Evolutionary conservation across 2,888 invertebrate species (phyloP).

Genomic region (Oscheius onirici): DNA sequence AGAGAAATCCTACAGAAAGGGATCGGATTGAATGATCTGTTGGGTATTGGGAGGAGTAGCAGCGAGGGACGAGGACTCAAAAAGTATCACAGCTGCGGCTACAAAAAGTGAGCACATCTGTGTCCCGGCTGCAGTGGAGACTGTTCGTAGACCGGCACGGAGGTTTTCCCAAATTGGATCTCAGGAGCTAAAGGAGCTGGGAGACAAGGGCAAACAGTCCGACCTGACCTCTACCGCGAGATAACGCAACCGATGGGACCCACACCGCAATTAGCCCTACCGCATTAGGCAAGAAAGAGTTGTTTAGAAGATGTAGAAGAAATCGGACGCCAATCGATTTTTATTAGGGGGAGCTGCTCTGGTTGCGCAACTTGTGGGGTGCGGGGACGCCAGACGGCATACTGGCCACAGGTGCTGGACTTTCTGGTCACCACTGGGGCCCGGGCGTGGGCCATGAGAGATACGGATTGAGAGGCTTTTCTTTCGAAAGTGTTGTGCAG

Average conservation of each 20-base stretch:
- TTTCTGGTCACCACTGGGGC: neutral
- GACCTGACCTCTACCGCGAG: slow-evolving; percentile 27
- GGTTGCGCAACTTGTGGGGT: too few species aligned
- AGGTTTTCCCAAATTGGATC: neutral
- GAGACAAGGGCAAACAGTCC: slow-evolving; percentile 25
- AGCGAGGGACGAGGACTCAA: slow-evolving; percentile 18
- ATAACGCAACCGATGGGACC: slow-evolving; percentile 17
- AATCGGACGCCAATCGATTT: too few species aligned
- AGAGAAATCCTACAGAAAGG: neutral
- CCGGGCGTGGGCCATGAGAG: too few species aligned
- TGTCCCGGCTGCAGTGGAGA: neutral
- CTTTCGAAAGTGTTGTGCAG: neutral
- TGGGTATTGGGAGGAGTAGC: neutral
- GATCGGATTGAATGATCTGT: neutral
- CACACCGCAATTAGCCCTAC: slow-evolving; percentile 15
- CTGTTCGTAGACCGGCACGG: slow-evolving; percentile 10
- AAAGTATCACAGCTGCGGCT: slow-evolving; percentile 28
- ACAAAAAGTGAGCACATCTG: slow-evolving; percentile 27
- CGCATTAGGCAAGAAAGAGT: neutral
- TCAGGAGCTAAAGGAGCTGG: neutral
- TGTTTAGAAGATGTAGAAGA: too few species aligned
- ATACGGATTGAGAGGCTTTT: neutral
- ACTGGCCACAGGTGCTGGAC: neutral
- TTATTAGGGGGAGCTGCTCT: neutral
- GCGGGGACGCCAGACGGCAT: slow-evolving; percentile 14